Evolutionary conservation across 2,888 invertebrate species (phyloP).

Genomic region (Monochamus alternatus): DNA sequence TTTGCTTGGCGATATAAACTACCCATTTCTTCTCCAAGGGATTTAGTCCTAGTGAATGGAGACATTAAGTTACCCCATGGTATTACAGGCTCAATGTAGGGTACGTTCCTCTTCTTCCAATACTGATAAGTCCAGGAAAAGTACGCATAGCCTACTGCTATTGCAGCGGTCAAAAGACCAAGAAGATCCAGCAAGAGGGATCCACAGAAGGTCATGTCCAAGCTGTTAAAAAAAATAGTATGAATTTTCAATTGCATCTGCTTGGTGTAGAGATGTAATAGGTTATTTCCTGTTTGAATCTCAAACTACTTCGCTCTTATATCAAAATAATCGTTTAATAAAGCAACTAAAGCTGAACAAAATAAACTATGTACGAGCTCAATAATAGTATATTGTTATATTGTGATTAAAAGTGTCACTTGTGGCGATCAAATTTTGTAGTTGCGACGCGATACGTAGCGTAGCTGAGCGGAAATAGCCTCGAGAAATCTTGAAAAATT

Average conservation of each 20-base stretch:
- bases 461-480: too few species aligned
- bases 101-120: conserved; percentile 34
- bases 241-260: background rate
- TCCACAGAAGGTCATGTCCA: background rate
- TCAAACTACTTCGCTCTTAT: too few species aligned
- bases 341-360: too few species aligned
- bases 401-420: too few species aligned
- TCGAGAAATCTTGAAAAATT: too few species aligned
- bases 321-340: too few species aligned
- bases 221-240: background rate
- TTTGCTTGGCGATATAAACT: background rate
- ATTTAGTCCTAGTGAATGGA: background rate
- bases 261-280: too few species aligned
- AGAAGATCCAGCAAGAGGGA: conserved; percentile 18
- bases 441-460: too few species aligned
- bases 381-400: too few species aligned
- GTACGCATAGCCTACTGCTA: conserved; percentile 15
- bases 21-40: background rate
- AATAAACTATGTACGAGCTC: too few species aligned
- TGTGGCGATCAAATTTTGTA: too few species aligned
- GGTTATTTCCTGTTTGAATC: too few species aligned
- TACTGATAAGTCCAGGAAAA: conserved; percentile 35
- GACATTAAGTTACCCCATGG: conserved; percentile 19
- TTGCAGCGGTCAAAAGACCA: background rate
- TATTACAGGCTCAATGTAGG: conserved; percentile 32